Conservation (phyloP, 2,113 vertebrate genomes). For the Menidia beryllina region DNA sequence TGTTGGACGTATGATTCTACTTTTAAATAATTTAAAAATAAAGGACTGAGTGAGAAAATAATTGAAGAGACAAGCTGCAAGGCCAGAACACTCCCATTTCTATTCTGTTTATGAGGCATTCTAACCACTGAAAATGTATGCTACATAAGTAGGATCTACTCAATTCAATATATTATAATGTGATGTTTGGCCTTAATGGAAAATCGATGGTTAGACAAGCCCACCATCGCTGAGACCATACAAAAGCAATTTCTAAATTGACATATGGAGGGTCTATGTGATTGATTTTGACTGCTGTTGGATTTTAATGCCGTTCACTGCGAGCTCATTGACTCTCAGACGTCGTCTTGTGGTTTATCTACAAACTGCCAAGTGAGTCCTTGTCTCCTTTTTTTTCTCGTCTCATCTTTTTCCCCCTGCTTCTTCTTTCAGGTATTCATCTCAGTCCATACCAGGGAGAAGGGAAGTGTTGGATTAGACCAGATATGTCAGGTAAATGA, state of each 20-base stretch:
- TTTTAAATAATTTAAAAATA: too few relatives aligned
- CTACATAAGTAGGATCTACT: constrained; percentile 72
- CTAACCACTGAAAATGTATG: constrained; percentile 75
- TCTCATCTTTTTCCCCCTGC: constrained; percentile 27
- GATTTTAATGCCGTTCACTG: constrained; percentile 80
- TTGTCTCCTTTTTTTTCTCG: constrained; percentile 54
- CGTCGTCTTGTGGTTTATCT: constrained; percentile 75
- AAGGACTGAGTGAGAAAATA: too few relatives aligned
- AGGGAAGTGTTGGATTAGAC: constrained; percentile 29
- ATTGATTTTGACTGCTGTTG: constrained; percentile 81
- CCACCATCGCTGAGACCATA: constrained; percentile 75
- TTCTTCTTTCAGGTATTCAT: constrained; percentile 2
- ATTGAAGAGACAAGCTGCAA: too few relatives aligned
- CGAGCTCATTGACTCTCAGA: constrained; percentile 80
- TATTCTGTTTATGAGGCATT: constrained; percentile 48
- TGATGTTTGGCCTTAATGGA: constrained; percentile 81
- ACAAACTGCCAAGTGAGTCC: constrained; percentile 72
- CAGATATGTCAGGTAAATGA: constrained; percentile 43
- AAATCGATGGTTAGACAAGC: constrained; percentile 83
- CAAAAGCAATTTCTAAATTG: constrained; percentile 82
- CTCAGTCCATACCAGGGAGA: neutral
- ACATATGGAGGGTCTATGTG: constrained; percentile 74
- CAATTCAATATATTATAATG: constrained; percentile 82
- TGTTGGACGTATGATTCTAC: too few relatives aligned
- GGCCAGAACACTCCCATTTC: constrained; percentile 13